Evolutionary conservation across 2,797 vertebrate species (phyloP), one percentile per base, ranked within the genome.

Genomic region (Crocidura indochinensis): DNA sequence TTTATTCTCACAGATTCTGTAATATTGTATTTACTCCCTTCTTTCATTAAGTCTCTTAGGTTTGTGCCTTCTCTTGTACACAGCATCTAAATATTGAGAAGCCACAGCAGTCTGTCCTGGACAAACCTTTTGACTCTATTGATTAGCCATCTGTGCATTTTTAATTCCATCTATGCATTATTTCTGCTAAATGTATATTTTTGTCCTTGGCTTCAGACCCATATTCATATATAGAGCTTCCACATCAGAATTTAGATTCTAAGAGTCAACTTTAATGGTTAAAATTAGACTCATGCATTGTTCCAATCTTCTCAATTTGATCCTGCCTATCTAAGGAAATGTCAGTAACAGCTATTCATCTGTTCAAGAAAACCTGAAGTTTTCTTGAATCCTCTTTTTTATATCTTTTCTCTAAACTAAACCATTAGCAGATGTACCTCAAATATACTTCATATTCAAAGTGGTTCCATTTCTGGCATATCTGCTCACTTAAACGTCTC

Each of bases 71-170:
- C 44, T 64, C 38, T 26, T 47, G 56, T 60, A 49, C 27, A 6
- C 47, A 65, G 9, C 44, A 29, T 77, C 24, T 65, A 89, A 65
- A 46, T n/a, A 44, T 49, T 84, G 46, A 76, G n/a, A 87, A 88
- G 8, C 8, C 29, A 20, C 26, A 60, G 67, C 15, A 49, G 17
- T 53, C 46, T 73, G 10, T 49, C n/a, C 26, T 82, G 14, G 60
- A 31, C 11, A 69, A 81, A 38, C 15, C 22, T 31, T 77, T 51
- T n/a, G 73, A 84, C 38, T 27, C 27, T 90, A 47, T 44, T 72
- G 15, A 60, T n/a, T 79, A 26, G 60, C 8, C 15, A 75, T 67
- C 73, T 84, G 19, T 67, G 47, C 4, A 62, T 24, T 49, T 67
- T 72, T 6, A 44, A 15, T 78, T 90, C 4, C 8, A 12, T 68